Evolutionary conservation across 1,140 invertebrate species (phyloP).

Genomic region (Dendroctonus ponderosae): DNA sequence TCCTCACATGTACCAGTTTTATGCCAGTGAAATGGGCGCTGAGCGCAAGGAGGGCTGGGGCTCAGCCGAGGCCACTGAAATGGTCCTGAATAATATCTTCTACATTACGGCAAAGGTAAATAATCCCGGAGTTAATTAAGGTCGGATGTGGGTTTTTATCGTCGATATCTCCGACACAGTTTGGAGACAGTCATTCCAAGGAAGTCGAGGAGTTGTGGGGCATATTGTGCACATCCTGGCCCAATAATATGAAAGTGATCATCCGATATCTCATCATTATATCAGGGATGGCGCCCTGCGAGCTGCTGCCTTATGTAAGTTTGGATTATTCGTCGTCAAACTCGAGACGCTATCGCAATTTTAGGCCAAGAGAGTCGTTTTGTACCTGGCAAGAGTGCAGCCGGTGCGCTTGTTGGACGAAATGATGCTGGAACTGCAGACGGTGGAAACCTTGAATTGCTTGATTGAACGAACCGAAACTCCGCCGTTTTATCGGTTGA

Average conservation of each 20-base stretch:
- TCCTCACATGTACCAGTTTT: conserved; percentile 79
- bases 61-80: conserved; percentile 97
- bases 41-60: conserved; percentile 89
- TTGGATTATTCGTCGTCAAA: background rate
- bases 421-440: conserved; percentile 94
- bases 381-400: conserved; percentile 86
- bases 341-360: conserved; percentile 13
- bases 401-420: conserved; percentile 92
- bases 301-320: conserved; percentile 84
- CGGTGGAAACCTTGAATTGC: conserved; percentile 92
- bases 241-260: conserved; percentile 95
- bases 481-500: conserved; percentile 93
- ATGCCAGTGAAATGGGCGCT: conserved; percentile 67
- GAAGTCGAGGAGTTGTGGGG: conserved; percentile 96
- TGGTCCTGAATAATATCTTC: conserved; percentile 98
- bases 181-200: conserved; percentile 91
- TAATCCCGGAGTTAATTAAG: background rate
- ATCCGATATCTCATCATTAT: conserved; percentile 97
- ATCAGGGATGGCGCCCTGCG: conserved; percentile 90
- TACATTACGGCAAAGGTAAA: conserved; percentile 94
- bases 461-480: conserved; percentile 95
- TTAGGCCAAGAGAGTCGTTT: conserved; percentile 90
- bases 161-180: conserved; percentile 58
- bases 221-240: conserved; percentile 91
- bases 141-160: background rate